Base-by-base conservation (phyloP, 2,797 vertebrate genomes). In the Streptopelia turtur region DNA sequence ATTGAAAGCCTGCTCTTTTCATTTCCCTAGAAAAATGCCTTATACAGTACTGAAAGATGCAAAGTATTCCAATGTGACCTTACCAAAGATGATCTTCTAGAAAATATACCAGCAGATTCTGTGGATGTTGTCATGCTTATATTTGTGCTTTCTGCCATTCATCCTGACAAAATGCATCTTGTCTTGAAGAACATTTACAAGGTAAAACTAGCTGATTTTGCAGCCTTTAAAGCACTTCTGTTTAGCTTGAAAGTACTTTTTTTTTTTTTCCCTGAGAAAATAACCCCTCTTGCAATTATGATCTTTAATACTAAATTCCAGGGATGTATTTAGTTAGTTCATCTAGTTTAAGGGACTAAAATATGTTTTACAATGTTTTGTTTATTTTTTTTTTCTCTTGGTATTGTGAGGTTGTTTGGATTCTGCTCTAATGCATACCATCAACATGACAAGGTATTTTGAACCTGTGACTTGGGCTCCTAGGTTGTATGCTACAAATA, bases 141-240 rank as follows among this genome's bases (percentile, higher is more conserved):
- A 97, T 99, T 99, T 91, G 99, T 99, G 63, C 98, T 99, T 76
- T 99, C 99, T 28, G 98, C 99, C 55, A 70, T 99, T 95, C 99
- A 99, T 95, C 99, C 99, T 8, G 98, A 99, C 70, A 99, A 99
- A 98, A 99, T 99, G 99, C 98, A 87, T 92, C 97, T 98, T 92
- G 98, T 98, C 66, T 78, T 99, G 90, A 95, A 97, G 93, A 99
- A 99, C 94, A 97, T 99, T 87, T 98, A 97, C 97, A 98, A 98
- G 98, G 99, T 99, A 96, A 97, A 98, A 16, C 25, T 21, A 35
- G 63, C 39, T 60, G 71, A 65, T 72, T 66, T 94, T 78, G 31
- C 43, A 71, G 20, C 23, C 37, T 68, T 84, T 79, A 49, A 69
- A 80, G 50, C 25, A 8, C 11, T 69, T 45, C 20, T 64, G 49